Base-by-base conservation (phyloP, 2,113 vertebrate genomes). In the Accipiter cooperii region DNA sequence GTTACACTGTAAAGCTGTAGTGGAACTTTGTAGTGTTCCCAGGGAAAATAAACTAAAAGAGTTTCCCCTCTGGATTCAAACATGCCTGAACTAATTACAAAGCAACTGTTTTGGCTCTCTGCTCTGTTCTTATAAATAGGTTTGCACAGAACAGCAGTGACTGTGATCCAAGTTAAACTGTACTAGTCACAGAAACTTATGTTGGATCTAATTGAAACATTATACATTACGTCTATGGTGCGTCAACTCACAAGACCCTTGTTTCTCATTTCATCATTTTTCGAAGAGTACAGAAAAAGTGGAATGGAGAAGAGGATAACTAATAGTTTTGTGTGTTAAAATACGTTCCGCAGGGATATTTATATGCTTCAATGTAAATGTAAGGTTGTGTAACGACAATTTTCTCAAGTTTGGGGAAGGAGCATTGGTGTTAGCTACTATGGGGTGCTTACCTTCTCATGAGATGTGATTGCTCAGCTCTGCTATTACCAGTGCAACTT, bases 81-180 rank as follows among this genome's bases (percentile, higher is more conserved):
- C 87, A 90, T 96, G 96, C 93, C 96, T 96, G 93, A 95, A 90
- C 92, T 97, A 97, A 98, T 98, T 97, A 91, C 91, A 92, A 97
- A 97, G 94, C 96, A 98, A 97, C 97, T 6, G 18, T 96, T 97
- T 87, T 97, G 97, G 95, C 94, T 95, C 69, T 86, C 69, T 91
- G 42, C 74, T 93, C 33, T 71, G 65, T 70, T 86, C 42, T 21
- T 89, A 77, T 90, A 90, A 96, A 75, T 94, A 89, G 74, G 86
- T 71, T 87, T 95, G 51, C 87, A 44, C 46, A 75, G 92, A 96
- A 73, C 61, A 96, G 77, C 79, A 77, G 84, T 2, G 10, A 68
- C 84, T 86, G 52, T 61, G 76, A 81, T 93, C 96, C 89, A 90
- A 47, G 84, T 89, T 84, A 33, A 92, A 91, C 47, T 63, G 24